phyloP scores from a whole-genome alignment of 2,888 invertebrate genomes.

The Orthonevra nobilis region DNA sequence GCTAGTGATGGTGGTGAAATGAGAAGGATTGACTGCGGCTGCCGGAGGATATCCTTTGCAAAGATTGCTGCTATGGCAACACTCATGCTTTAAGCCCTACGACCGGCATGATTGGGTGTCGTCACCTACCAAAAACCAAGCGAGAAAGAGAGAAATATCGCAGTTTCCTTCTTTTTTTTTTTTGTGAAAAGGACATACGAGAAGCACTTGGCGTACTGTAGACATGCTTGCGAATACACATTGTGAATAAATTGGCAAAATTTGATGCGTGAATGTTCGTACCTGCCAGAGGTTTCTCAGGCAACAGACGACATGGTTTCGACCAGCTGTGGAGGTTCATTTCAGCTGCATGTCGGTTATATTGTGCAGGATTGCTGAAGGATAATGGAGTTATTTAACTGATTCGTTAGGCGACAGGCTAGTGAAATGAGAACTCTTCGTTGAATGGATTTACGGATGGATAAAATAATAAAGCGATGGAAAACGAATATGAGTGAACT shows the following conservation, averaged over 20 bases:
- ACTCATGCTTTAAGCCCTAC: constrained; percentile 23
- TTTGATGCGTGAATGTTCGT: constrained; percentile 33
- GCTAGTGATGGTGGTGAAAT: constrained; percentile 10
- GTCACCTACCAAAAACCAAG: not conserved
- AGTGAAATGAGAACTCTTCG: too few species aligned
- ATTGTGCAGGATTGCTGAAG: constrained; percentile 28
- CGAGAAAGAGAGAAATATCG: not conserved
- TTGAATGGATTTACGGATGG: too few species aligned
- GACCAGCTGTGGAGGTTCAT: not conserved
- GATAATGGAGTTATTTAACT: constrained; percentile 45
- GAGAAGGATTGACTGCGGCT: constrained; percentile 28
- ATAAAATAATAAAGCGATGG: too few species aligned
- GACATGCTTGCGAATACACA: constrained; percentile 17
- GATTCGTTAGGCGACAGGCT: too few species aligned
- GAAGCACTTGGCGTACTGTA: too few species aligned
- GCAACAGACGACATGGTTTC: constrained; percentile 36
- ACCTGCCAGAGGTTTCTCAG: constrained; percentile 46
- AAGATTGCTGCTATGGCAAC: not conserved
- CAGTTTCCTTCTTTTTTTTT: not conserved
- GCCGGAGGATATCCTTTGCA: constrained; percentile 30
- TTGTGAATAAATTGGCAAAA: constrained; percentile 38
- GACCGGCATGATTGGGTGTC: not conserved
- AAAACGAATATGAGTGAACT: too few species aligned
- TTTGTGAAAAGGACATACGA: too few species aligned
- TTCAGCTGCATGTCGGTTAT: constrained; percentile 25